phyloP scores from a whole-genome alignment of 2,888 invertebrate species.

The Physocephala rufipes region DNA sequence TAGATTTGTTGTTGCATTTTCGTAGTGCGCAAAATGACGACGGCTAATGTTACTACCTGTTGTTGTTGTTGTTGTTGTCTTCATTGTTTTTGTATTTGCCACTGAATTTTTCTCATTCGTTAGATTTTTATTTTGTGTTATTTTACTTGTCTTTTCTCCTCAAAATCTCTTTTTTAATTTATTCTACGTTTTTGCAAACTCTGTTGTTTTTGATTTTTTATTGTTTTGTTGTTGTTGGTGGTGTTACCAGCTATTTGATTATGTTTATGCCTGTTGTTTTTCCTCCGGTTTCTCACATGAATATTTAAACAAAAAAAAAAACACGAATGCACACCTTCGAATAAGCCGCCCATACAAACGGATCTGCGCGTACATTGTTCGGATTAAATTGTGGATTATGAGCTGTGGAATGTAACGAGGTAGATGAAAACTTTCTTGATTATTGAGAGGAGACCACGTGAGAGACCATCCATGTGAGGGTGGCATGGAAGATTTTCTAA shows the following conservation, averaged over 20 bases:
- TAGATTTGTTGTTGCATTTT: no score
- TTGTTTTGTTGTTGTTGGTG: not conserved
- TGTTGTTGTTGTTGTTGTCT: conserved; percentile 29
- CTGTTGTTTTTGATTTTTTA: not conserved
- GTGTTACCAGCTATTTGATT: not conserved
- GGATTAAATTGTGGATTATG: conserved; percentile 18
- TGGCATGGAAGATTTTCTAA: not conserved
- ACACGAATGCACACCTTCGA: not conserved
- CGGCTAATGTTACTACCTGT: conserved; percentile 10
- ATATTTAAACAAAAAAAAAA: conserved; percentile 15
- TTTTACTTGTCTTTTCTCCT: not conserved
- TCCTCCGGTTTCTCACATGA: conserved; percentile 15
- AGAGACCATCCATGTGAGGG: not conserved
- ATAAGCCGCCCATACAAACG: not conserved
- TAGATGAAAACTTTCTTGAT: not conserved
- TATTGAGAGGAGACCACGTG: not conserved
- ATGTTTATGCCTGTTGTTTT: not conserved
- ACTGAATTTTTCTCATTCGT: not conserved
- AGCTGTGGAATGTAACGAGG: not conserved
- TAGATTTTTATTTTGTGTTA: not conserved
- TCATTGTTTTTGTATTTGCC: not conserved
- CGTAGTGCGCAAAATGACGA: no score
- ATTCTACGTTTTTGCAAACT: not conserved
- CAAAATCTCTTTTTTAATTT: not conserved
- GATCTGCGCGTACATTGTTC: no score